Evolutionary conservation across 2,113 vertebrate species (phyloP).

Genomic region (Lampris incognitus): DNA sequence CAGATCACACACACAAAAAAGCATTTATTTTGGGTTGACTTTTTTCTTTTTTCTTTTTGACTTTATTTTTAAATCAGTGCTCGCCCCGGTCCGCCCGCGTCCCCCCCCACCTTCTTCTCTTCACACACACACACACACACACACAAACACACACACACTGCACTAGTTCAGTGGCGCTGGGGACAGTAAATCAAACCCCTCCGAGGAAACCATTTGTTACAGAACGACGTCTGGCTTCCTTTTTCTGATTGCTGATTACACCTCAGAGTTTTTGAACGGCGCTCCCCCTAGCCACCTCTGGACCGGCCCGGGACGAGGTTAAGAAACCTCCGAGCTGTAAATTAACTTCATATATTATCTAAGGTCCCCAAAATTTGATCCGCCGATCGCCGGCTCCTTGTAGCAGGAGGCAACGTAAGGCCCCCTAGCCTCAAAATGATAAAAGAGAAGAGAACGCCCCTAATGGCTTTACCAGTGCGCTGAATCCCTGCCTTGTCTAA

Average conservation of each 20-base stretch:
- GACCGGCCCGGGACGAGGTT: conserved; percentile 53
- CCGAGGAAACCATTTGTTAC: conserved; percentile 67
- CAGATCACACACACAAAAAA: neutral
- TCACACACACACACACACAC: conserved; percentile 22
- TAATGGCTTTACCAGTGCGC: conserved; percentile 77
- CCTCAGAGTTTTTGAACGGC: conserved; percentile 65
- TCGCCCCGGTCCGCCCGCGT: conserved; percentile 23
- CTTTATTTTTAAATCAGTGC: conserved; percentile 48
- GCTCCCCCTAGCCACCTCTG: conserved; percentile 52
- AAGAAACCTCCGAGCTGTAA: conserved; percentile 69
- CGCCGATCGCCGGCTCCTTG: conserved; percentile 56
- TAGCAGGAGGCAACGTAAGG: conserved; percentile 44
- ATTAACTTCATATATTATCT: conserved; percentile 74
- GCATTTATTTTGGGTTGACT: conserved; percentile 15
- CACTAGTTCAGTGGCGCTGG: conserved; percentile 45
- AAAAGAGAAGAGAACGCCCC: conserved; percentile 60
- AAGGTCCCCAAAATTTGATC: conserved; percentile 40
- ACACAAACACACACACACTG: conserved; percentile 27
- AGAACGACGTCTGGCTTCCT: conserved; percentile 68
- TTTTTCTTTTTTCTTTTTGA: conserved; percentile 36
- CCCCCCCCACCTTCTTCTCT: conserved; percentile 16
- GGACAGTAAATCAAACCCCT: conserved; percentile 70
- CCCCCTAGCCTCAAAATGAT: conserved; percentile 67
- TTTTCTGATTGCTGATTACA: conserved; percentile 79
- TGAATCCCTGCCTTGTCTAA: conserved; percentile 58